A percentile compares a stretch with the other conserved stretches of the same genome.
Evolutionary conservation across 2,797 vertebrate species (phyloP).

Genomic region (Thalassophryne amazonica): DNA sequence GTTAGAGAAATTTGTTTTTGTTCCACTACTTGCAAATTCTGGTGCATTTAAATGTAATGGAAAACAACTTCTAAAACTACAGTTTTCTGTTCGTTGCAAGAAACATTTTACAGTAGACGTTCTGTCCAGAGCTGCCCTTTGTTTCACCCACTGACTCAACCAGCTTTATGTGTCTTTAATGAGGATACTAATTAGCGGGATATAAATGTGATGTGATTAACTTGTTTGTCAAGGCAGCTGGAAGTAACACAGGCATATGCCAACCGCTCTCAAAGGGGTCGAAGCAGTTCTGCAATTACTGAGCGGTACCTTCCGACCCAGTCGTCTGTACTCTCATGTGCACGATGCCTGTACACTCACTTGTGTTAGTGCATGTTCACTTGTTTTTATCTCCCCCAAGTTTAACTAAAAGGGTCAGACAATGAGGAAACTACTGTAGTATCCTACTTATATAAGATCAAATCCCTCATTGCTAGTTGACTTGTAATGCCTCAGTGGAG

Average conservation of each 20-base stretch:
- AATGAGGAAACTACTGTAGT: too few species aligned
- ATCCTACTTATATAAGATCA: too few species aligned
- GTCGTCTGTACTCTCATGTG: not conserved
- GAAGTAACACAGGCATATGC: constrained; percentile 52
- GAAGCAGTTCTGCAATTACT: constrained; percentile 61
- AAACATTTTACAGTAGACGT: constrained; percentile 24
- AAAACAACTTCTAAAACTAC: not conserved
- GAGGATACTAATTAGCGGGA: constrained; percentile 63
- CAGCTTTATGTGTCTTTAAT: constrained; percentile 50
- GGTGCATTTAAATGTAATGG: too few species aligned
- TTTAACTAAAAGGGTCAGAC: constrained; percentile 2
- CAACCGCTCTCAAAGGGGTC: constrained; percentile 43
- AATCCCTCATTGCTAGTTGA: too few species aligned
- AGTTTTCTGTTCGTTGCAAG: constrained; percentile 6
- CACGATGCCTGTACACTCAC: too few species aligned
- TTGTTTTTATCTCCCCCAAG: constrained; percentile 13
- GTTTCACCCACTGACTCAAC: constrained; percentile 25
- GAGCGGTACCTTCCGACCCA: constrained; percentile 30
- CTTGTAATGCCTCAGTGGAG: too few species aligned
- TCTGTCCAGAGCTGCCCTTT: not conserved
- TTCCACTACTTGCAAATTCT: too few species aligned
- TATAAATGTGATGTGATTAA: constrained; percentile 69
- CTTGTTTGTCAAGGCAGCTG: constrained; percentile 54
- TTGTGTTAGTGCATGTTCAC: constrained; percentile 6
- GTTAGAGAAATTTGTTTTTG: too few species aligned